A percentile compares a stretch with the other conserved stretches of the same genome.
These are phyloP conservation scores for Aegithalos caudatus DNA, from an alignment of 2,113 vertebrate species.

Conservation along the genomic window DNA sequence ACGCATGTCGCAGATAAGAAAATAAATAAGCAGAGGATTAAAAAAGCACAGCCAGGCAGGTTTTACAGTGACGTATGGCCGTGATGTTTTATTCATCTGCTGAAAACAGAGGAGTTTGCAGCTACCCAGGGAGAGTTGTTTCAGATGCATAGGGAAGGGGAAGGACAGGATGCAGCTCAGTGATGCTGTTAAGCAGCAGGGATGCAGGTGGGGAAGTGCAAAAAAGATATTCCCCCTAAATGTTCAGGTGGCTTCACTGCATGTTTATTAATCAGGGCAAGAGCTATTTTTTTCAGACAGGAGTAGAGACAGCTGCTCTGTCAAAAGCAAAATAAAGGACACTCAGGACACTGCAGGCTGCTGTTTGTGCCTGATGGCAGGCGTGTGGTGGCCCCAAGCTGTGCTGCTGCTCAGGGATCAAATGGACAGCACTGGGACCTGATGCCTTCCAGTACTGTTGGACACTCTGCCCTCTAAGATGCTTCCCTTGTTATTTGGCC, in stretches of 20 bases:
- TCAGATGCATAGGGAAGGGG: not conserved
- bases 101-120: not conserved
- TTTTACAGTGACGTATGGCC: not conserved
- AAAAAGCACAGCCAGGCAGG: not conserved
- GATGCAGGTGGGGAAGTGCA: not conserved
- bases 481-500: not conserved
- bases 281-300: not conserved
- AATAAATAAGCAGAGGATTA: not conserved
- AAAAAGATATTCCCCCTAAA: not conserved
- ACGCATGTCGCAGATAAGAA: not conserved
- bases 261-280: not conserved
- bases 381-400: fast-evolving
- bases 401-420: not conserved
- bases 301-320: not conserved
- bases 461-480: not conserved
- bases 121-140: not conserved
- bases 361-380: not conserved
- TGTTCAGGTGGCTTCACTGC: not conserved
- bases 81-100: not conserved
- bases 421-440: not conserved
- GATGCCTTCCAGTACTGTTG: not conserved
- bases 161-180: not conserved
- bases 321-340: not conserved
- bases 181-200: not conserved
- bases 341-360: not conserved